Evolutionary conservation across 2,113 vertebrate genomes (phyloP).

Genomic region (Zingel zingel): DNA sequence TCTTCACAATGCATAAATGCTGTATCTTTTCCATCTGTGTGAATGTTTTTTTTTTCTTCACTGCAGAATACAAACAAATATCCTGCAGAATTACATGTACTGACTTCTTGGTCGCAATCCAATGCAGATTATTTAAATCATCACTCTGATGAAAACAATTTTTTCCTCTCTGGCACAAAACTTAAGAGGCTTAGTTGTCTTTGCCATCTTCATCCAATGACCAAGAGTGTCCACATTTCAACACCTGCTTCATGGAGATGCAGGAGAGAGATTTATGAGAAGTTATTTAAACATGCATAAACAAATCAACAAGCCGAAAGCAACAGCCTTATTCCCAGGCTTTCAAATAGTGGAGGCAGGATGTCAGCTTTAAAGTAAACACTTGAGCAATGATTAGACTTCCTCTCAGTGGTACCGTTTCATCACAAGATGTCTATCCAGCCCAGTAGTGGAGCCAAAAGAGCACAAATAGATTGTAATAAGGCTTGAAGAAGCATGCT

Average conservation of each 20-base stretch:
- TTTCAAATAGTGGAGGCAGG: conserved; percentile 45
- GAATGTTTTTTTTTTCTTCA: conserved; percentile 21
- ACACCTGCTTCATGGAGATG: conserved; percentile 61
- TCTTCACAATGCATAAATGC: conserved; percentile 23
- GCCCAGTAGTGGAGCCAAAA: conserved; percentile 21
- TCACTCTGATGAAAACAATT: conserved; percentile 59
- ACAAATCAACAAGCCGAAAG: conserved; percentile 61
- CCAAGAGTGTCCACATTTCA: conserved; percentile 49
- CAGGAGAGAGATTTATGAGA: conserved; percentile 66
- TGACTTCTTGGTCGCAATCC: conserved; percentile 56
- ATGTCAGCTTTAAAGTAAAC: conserved; percentile 71
- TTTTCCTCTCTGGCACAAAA: conserved; percentile 57
- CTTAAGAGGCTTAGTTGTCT: conserved; percentile 70
- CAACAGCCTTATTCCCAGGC: conserved; percentile 47
- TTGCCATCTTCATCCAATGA: conserved; percentile 60
- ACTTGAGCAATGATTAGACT: conserved; percentile 67
- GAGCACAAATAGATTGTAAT: conserved; percentile 43
- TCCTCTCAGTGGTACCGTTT: conserved; percentile 47
- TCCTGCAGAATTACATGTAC: conserved; percentile 30
- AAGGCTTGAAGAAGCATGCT: conserved; percentile 24
- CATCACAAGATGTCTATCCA: conserved; percentile 32
- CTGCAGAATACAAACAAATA: conserved; percentile 38
- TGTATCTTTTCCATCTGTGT: conserved; percentile 20
- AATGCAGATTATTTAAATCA: conserved; percentile 73
- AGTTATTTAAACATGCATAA: conserved; percentile 66